phyloP scores from a whole-genome alignment of 2,113 vertebrate genomes.

The Gyps fulvus region DNA sequence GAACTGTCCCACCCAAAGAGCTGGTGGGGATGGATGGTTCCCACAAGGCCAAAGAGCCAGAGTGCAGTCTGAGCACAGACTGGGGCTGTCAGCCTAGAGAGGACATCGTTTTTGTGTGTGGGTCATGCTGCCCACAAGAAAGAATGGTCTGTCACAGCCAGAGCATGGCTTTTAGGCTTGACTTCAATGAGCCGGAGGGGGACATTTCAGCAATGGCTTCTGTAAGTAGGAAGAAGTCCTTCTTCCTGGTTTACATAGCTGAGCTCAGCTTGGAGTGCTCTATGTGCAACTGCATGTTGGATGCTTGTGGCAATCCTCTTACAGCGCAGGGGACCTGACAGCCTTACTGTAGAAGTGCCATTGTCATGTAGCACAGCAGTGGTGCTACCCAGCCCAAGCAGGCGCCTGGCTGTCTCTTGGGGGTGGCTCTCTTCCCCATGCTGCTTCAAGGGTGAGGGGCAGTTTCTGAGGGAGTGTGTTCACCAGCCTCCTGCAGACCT shows the following conservation, averaged over 20 bases:
- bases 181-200: neutral
- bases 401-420: neutral
- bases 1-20: neutral
- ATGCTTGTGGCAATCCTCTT: neutral
- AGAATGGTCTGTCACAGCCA: neutral
- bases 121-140: neutral
- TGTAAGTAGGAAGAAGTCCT: neutral
- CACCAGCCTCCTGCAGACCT: neutral
- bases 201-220: neutral
- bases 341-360: neutral
- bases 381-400: neutral
- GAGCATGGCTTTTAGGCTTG: neutral
- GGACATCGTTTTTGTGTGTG: neutral
- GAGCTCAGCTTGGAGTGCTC: neutral
- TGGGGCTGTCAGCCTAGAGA: neutral
- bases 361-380: rapidly evolving
- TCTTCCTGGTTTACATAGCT: neutral
- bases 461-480: neutral
- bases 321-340: rapidly evolving
- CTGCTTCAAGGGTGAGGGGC: neutral
- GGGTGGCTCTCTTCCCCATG: neutral
- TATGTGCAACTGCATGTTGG: neutral
- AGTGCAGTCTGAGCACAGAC: neutral
- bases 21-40: neutral
- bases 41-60: neutral